Evolutionary conservation across 2,888 invertebrate species (phyloP).

Genomic region (Ptychoptera albimana): DNA sequence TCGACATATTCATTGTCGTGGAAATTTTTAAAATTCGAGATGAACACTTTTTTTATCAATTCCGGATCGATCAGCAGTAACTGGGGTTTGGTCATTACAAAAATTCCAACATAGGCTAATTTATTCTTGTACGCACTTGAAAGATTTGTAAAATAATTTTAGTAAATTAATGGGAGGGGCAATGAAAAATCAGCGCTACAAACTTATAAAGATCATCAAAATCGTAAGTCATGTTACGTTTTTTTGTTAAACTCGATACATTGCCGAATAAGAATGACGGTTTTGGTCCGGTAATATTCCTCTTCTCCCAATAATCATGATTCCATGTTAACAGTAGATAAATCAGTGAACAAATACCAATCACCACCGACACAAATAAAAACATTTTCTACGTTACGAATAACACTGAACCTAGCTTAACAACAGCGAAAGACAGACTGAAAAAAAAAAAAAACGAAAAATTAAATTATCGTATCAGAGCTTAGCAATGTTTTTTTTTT

Average conservation of each 20-base stretch:
- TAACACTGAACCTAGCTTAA: too few relatives aligned
- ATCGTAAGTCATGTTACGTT: constrained; percentile 21
- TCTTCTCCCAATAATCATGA: constrained; percentile 26
- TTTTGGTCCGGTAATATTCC: constrained; percentile 23
- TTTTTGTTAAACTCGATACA: constrained; percentile 18
- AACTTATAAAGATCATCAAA: constrained; percentile 23
- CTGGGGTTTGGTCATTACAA: constrained; percentile 13
- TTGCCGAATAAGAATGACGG: constrained; percentile 25
- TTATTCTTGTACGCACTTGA: not conserved
- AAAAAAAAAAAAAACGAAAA: too few relatives aligned
- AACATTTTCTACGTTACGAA: too few relatives aligned
- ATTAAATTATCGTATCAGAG: too few relatives aligned
- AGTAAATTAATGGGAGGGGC: not conserved
- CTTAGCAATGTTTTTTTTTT: too few relatives aligned
- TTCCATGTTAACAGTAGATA: constrained; percentile 21
- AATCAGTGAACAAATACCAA: constrained; percentile 3
- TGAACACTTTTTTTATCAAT: constrained; percentile 18
- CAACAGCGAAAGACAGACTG: too few relatives aligned
- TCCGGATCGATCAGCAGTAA: constrained; percentile 18
- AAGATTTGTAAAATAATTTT: not conserved
- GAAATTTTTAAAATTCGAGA: constrained; percentile 19
- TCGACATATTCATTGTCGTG: constrained; percentile 10
- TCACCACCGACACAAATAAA: too few relatives aligned
- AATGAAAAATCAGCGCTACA: not conserved
- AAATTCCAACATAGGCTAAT: constrained; percentile 18